phyloP scores from a whole-genome alignment of 2,888 invertebrate genomes.

The Dichetophora obliterata region DNA sequence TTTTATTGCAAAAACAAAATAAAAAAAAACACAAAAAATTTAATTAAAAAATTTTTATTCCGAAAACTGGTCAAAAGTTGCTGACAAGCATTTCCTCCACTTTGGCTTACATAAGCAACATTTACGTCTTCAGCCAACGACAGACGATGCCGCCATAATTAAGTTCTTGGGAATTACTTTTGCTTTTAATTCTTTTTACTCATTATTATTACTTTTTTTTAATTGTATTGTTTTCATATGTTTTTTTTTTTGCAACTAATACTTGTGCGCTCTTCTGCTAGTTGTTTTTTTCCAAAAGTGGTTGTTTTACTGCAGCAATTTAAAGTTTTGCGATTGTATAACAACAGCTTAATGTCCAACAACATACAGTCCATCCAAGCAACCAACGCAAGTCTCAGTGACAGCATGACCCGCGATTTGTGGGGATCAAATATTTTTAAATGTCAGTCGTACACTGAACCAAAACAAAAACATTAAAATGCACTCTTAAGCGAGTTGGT shows the following conservation, averaged over 20 bases:
- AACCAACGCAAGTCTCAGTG: no score
- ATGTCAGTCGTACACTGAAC: no score
- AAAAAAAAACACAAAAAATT: neutral
- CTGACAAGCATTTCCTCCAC: slow-evolving; percentile 31
- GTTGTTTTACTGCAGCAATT: no score
- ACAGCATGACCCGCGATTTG: no score
- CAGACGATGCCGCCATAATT: slow-evolving; percentile 8
- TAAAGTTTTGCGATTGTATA: no score
- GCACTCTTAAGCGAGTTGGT: no score
- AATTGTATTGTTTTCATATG: neutral
- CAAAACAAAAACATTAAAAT: no score
- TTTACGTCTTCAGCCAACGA: neutral
- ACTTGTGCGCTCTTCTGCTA: neutral
- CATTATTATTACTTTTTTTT: neutral
- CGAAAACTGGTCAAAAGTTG: slow-evolving; percentile 37
- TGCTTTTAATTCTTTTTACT: slow-evolving; percentile 38
- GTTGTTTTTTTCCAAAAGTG: neutral
- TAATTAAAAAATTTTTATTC: neutral
- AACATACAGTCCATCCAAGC: no score
- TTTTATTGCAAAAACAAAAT: neutral
- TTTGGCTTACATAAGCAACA: slow-evolving; percentile 23
- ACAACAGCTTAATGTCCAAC: no score
- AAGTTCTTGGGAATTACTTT: slow-evolving; percentile 44
- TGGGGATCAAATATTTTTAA: no score
- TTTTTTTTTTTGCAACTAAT: slow-evolving; percentile 6